Percentiles rank a stretch among this genome's conserved stretches.
Evolutionary conservation across 2,113 vertebrate genomes (phyloP).

Genomic region (Callorhinus ursinus): DNA sequence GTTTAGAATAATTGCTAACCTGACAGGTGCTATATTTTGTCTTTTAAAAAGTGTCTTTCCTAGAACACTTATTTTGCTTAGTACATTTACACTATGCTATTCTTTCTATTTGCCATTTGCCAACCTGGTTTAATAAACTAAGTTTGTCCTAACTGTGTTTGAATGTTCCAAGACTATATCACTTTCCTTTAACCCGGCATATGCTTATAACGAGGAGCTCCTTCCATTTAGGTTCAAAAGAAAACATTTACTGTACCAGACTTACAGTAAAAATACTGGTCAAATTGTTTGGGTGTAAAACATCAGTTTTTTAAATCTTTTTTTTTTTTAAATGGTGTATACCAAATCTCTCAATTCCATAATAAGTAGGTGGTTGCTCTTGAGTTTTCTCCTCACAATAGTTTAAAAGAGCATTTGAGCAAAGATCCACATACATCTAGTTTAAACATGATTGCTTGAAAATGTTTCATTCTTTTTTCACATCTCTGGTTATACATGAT

Average conservation of each 20-base stretch:
- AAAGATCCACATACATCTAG: not conserved
- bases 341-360: not conserved
- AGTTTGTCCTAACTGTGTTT: not conserved
- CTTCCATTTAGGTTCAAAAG: not conserved
- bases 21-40: not conserved
- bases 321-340: not conserved
- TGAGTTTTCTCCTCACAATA: not conserved
- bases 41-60: not conserved
- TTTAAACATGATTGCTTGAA: not conserved
- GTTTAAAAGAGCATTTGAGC: slow-evolving; percentile 39
- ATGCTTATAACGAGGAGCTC: not conserved
- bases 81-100: not conserved
- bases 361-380: not conserved
- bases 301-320: not conserved
- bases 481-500: not conserved
- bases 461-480: not conserved
- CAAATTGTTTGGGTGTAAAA: not conserved
- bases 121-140: not conserved
- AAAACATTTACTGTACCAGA: not conserved
- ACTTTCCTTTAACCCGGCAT: not conserved
- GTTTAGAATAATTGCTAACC: not conserved
- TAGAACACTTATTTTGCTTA: not conserved
- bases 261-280: not conserved
- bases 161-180: not conserved
- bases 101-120: not conserved